Base-by-base conservation (phyloP, 2,113 vertebrate species). In the Hystrix brachyura region DNA sequence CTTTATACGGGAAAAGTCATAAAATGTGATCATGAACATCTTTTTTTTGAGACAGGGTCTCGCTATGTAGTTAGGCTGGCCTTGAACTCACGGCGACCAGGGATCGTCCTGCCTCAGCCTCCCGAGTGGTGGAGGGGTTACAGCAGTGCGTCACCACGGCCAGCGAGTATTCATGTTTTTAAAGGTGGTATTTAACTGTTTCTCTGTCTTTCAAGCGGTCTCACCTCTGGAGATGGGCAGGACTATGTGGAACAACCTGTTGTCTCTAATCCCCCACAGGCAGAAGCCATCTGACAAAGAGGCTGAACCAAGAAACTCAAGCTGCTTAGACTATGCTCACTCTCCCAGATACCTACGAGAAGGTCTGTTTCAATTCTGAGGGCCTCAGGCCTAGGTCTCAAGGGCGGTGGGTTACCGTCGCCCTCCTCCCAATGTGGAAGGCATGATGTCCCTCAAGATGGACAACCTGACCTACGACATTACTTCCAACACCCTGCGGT, bases 381-480 rank as follows among this genome's bases (percentile, higher is more conserved):
- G 34, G 17, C 90, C 57, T 0, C 57, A 69, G 27, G 59, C 32
- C 79, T 6, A 86, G 76, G 18, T 74, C 3, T 29, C 23, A 53
- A 43, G 53, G 5, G 64, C 82, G 55, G 99, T 99, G 99, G 99
- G 98, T 94, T 99, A 99, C 98, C 98, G 98, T 32, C 98, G 98
- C n/a, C 98, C 99, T 96, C 99, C 99, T 62, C 99, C 99, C 29
- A 99, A 99, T 51, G 99, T 99, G 55, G 99, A 99, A 90, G 99
- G 98, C 87, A 99, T 99, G 99, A 99, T 98, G 80, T 99, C 99
- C 14, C 98, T 99, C 14, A 99, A 99, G 97, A 99, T 99, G 93
- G 99, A 99, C 93, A 99, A 99, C 95, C 96, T 99, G 81, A 99
- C 99, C 0, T 99, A 99, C 94, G 97, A 98, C 0, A 99, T 99